Evolutionary conservation across 1,140 invertebrate species (phyloP).

Genomic region (Plectrocnemia conspersa): DNA sequence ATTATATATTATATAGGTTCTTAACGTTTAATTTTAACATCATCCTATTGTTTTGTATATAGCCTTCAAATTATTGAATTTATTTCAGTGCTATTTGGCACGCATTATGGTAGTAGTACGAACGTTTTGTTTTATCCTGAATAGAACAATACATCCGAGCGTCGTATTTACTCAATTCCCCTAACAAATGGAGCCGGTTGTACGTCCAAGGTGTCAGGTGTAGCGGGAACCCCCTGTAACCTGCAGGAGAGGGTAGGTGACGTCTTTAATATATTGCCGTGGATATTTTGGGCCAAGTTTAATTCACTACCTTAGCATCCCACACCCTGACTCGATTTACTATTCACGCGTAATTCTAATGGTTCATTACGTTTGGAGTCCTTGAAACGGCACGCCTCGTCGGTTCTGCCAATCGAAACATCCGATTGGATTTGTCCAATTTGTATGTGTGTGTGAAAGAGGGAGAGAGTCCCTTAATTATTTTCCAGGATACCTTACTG

Average conservation of each 20-base stretch:
- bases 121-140: too few species aligned
- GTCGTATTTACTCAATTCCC: constrained; percentile 26
- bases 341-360: constrained; percentile 19
- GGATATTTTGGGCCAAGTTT: constrained; percentile 22
- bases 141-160: constrained; percentile 14
- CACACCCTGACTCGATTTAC: constrained; percentile 1
- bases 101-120: too few species aligned
- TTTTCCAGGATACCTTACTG: too few species aligned
- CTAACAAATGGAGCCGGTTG: constrained; percentile 21
- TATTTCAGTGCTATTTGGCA: too few species aligned
- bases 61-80: too few species aligned
- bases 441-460: too few species aligned
- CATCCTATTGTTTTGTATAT: too few species aligned
- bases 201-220: constrained; percentile 22
- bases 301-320: constrained; percentile 24
- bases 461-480: too few species aligned
- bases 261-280: constrained; percentile 22
- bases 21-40: too few species aligned
- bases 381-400: neutral
- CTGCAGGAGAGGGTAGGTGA: constrained; percentile 15
- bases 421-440: neutral
- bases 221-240: neutral
- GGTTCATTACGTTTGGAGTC: constrained; percentile 8
- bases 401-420: too few species aligned
- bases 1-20: too few species aligned